Percentiles rank a stretch among this genome's conserved stretches.
Conservation (phyloP, 2,888 invertebrate species). For the Diarsia dahlii region DNA sequence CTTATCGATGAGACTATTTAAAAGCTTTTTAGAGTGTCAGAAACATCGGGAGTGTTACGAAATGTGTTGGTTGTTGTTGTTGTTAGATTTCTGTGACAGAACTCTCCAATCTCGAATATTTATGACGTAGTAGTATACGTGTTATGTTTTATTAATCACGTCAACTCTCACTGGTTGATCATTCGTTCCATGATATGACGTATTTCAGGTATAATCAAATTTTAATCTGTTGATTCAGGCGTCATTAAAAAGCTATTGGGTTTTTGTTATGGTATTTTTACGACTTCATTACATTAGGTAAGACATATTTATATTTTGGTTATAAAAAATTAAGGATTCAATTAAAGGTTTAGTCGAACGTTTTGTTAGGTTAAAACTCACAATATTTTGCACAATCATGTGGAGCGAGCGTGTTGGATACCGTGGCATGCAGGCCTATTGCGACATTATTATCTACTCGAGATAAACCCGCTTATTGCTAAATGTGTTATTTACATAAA, state of each 20-base stretch:
- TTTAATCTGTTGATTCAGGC: constrained; percentile 20
- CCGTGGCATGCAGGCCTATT: constrained; percentile 59
- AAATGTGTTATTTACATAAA: constrained; percentile 67
- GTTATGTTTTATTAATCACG: constrained; percentile 32
- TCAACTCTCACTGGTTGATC: constrained; percentile 30
- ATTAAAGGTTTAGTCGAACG: background rate
- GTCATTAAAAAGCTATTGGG: constrained; percentile 35
- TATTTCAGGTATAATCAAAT: constrained; percentile 33
- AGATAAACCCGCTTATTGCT: constrained; percentile 72
- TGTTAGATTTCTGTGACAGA: constrained; percentile 21
- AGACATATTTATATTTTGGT: background rate
- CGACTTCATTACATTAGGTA: constrained; percentile 22
- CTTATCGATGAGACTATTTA: constrained; percentile 62
- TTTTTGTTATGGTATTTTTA: constrained; percentile 25
- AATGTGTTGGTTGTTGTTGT: constrained; percentile 27
- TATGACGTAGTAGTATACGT: constrained; percentile 21
- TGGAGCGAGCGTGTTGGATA: constrained; percentile 41
- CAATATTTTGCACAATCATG: constrained; percentile 51
- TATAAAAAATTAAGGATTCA: constrained; percentile 1
- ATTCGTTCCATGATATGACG: constrained; percentile 23
- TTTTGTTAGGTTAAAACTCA: constrained; percentile 27
- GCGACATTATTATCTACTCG: constrained; percentile 71
- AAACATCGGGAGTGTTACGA: constrained; percentile 42
- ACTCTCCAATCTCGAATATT: constrained; percentile 20
- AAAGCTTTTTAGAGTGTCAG: constrained; percentile 55